Base-by-base conservation (phyloP, 2,797 vertebrate species). In the Micrastur ruficollis region DNA sequence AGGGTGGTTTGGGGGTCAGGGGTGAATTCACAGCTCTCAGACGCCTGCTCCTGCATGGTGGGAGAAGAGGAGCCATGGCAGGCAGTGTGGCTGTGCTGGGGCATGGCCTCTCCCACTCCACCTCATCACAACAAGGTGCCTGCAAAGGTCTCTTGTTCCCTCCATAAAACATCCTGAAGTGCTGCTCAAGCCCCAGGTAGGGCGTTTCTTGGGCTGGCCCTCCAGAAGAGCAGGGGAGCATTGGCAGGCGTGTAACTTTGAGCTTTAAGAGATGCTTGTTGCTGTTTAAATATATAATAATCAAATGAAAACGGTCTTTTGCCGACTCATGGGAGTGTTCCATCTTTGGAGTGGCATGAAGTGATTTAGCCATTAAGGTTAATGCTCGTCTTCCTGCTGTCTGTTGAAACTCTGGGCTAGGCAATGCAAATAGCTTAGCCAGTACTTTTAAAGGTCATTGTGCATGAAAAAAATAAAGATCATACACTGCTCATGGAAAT, bases 371-470 rank as follows among this genome's bases (percentile, higher is more conserved):
- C 96, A 97, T 98, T 98, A 98, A 97, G 97, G 97, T 97, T 98
- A 98, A 98, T 97, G 97, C 97, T 98, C 17, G 38, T 98, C 96
- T 98, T 97, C 93, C 96, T 81, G 91, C 95, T 97, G 93, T 91
- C 96, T 97, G 88, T 94, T 95, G 97, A 93, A 98, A 97, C 96
- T 98, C 97, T 92, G 94, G 94, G 95, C 92, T 97, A 97, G 97
- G 97, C 96, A 98, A 95, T 96, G 93, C 97, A 98, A 98, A 98
- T 97, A 98, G 97, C 97, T 98, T 98, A 98, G 97, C 95, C 97
- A 88, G 98, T 98, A 96, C 94, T 98, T 98, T 98, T 98, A 98
- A 98, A 98, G 98, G 98, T 98, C 98, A 98, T 97, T 73, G 90
- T 96, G 91, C 92, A 97, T 53, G 97, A 86, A 88, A 94, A 97